Conservation (phyloP, 2,113 vertebrate species). For the Cyphomyrus plagiostoma region DNA sequence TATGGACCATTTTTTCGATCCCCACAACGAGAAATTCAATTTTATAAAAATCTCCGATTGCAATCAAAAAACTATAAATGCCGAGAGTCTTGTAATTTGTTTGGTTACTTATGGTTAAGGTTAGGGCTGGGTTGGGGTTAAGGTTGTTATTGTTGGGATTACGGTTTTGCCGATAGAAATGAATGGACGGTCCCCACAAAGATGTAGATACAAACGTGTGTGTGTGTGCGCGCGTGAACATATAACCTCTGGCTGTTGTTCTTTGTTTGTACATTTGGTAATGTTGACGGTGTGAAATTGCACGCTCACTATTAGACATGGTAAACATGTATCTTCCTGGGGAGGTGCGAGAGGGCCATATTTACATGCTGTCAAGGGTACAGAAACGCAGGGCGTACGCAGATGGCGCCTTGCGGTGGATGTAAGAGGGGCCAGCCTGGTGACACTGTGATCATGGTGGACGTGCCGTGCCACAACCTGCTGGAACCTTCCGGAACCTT, state of each 20-base stretch:
- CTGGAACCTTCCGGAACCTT: not conserved
- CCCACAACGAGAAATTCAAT: not conserved
- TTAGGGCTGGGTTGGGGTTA: not conserved
- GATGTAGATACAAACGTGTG: not conserved
- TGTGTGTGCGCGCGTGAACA: not conserved
- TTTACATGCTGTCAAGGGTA: not conserved
- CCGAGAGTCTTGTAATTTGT: not conserved
- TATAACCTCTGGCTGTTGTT: not conserved
- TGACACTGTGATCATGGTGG: not conserved
- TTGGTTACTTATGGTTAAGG: not conserved
- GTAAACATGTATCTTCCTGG: not conserved
- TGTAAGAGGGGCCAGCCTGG: not conserved
- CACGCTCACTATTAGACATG: not conserved
- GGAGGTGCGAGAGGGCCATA: not conserved
- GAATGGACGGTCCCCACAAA: not conserved
- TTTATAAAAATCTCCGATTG: not conserved
- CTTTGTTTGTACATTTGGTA: constrained; percentile 6
- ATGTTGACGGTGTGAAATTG: constrained; percentile 13
- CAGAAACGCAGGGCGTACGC: not conserved
- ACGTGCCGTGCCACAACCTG: not conserved
- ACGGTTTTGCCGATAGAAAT: not conserved
- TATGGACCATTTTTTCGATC: not conserved
- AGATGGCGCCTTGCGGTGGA: not conserved
- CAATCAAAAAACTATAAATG: not conserved
- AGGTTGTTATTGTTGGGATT: not conserved